Evolutionary conservation across 1,140 invertebrate genomes (phyloP), one percentile per base, ranked within the genome.

Genomic region (Rhagoletis pomonella): DNA sequence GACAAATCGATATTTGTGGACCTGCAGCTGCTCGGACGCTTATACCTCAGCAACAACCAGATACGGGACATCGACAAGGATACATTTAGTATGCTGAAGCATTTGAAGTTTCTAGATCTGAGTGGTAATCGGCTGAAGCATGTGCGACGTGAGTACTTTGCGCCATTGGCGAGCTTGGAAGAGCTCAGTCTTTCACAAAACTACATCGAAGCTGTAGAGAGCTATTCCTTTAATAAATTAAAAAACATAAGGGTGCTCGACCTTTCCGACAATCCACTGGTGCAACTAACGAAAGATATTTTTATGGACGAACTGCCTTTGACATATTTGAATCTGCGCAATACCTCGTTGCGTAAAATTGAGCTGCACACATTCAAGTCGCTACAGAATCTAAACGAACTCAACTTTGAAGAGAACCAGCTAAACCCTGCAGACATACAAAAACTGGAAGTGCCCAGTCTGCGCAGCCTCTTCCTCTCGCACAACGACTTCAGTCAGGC

Each of bases 21-120:
- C 93, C 94, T 97, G 17, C 91, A 95, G 5, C 94, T 96, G 60
- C 95, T 97, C 67, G 96, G 97, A 90, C 94, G 97, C 85, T 93
- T 98, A 3, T 97, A 97, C 93, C 93, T 98, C 86, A 97, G 96
- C 85, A 96, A 98, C 90, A 98, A 98, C 93, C 95, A 95, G 14
- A 97, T 98, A 89, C 94, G 95, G 7, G 94, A 94, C 73, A 97
- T 98, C 89, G 97, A 98, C 91, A 95, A 97, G 90, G 95, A 95
- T 42, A 95, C 97, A 12, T 98, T 98, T 91, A 94, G 95, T 89
- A 95, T 95, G 4, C 95, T 98, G 94, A 95, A 95, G 89, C 95
- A 95, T 47, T 92, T 98, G 39, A 96, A 96, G 89, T 97, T 96
- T 90, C 94, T 98, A 85, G 97, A 97, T 89, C 90, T 97, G 64